A percentile compares a stretch with the other conserved stretches of the same genome.
phyloP scores from a whole-genome alignment of 1,140 invertebrate species.

The Platyura marginata region DNA sequence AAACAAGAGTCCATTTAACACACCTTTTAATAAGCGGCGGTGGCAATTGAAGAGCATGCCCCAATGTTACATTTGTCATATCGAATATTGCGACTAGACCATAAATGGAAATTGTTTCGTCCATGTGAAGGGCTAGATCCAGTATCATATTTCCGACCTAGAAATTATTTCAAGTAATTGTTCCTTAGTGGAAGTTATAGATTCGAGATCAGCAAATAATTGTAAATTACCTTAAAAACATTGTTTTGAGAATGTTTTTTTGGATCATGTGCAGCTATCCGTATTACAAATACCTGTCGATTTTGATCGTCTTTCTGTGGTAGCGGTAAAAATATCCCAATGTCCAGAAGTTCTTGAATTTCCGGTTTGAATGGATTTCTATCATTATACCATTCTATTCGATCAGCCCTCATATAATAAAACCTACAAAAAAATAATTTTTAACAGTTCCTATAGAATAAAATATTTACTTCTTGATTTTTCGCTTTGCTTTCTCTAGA shows the following conservation, averaged over 20 bases:
- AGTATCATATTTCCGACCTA: conserved; percentile 33
- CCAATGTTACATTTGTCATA: conserved; percentile 31
- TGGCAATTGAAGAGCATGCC: conserved; percentile 37
- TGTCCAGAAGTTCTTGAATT: conserved; percentile 32
- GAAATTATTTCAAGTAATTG: not conserved
- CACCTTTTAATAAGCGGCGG: conserved; percentile 31
- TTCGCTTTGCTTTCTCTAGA: not conserved
- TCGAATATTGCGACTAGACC: conserved; percentile 41
- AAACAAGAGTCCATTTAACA: not conserved
- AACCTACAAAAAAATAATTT: conserved; percentile 22
- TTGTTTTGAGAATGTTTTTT: conserved; percentile 31
- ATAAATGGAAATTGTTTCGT: conserved; percentile 30
- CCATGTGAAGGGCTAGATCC: conserved; percentile 31
- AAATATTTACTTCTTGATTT: not conserved
- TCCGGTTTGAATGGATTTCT: conserved; percentile 35
- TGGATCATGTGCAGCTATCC: conserved; percentile 35
- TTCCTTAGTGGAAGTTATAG: not conserved
- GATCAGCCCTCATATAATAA: conserved; percentile 29
- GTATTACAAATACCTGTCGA: conserved; percentile 33
- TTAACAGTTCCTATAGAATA: not conserved
- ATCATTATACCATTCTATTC: conserved; percentile 37
- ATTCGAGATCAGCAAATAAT: too few species aligned
- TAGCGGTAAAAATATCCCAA: conserved; percentile 39
- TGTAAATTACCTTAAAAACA: conserved; percentile 35
- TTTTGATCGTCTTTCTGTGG: conserved; percentile 28